Conservation (phyloP, 64 coral and sea anemone species). For the Orbicella faveolata region DNA sequence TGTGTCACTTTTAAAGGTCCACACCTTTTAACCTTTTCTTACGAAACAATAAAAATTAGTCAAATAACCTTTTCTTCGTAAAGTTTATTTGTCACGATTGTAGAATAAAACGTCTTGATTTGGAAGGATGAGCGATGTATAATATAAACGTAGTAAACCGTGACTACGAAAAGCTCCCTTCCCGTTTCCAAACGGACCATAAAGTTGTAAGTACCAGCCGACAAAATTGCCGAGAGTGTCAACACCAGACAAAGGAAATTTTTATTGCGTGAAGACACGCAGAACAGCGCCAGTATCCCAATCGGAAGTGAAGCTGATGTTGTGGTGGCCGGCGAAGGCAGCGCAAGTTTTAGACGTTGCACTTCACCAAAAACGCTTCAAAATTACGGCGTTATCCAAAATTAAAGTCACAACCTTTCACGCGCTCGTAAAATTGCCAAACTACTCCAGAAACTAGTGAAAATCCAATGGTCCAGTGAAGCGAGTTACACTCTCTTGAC, state of each 20-base stretch:
- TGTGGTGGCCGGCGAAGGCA: background rate
- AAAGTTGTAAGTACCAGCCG: background rate
- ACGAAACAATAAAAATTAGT: background rate
- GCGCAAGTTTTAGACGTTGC: background rate
- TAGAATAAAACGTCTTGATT: background rate
- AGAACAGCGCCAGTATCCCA: background rate
- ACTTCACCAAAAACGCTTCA: constrained; percentile 5
- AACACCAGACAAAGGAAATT: constrained; percentile 15
- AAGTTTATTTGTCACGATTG: constrained; percentile 1
- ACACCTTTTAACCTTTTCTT: background rate
- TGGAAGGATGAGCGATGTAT: background rate
- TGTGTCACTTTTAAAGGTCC: background rate
- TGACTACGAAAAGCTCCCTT: background rate
- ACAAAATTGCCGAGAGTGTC: background rate
- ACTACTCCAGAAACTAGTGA: background rate
- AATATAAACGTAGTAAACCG: background rate
- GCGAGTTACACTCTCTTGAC: background rate
- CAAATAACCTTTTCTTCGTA: background rate
- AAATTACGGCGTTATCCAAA: background rate
- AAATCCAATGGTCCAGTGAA: constrained; percentile 43
- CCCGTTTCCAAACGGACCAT: background rate
- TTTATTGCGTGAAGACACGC: background rate
- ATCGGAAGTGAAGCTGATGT: background rate
- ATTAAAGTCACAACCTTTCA: background rate
- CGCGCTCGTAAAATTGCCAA: background rate